Evolutionary conservation across 1,140 invertebrate species (phyloP).

Genomic region (Trissolcus basalis): DNA sequence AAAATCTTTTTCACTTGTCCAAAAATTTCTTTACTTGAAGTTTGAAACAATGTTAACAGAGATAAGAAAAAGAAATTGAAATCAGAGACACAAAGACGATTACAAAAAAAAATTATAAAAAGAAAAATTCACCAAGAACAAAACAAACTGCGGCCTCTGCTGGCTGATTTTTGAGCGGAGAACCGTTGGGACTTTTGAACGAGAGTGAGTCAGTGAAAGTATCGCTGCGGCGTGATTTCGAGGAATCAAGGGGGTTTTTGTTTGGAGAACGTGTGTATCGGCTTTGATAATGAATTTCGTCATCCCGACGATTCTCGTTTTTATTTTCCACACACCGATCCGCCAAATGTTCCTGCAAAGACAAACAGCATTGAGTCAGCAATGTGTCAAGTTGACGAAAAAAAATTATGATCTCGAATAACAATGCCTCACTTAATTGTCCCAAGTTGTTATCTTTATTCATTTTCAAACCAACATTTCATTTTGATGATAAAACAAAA

Average conservation of each 20-base stretch:
- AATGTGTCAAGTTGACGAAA: no score
- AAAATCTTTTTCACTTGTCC: no score
- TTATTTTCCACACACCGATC: no score
- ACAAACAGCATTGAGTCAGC: no score
- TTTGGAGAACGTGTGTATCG: slow-evolving; percentile 35
- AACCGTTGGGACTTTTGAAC: slow-evolving; percentile 38
- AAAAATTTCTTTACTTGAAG: no score
- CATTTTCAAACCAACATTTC: no score
- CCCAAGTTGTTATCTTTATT: no score
- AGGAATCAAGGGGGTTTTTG: slow-evolving; percentile 46
- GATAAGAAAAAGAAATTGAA: no score
- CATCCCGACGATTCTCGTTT: background rate
- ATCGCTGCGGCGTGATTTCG: slow-evolving; percentile 30
- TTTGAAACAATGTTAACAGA: no score
- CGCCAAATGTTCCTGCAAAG: no score
- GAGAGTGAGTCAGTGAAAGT: slow-evolving; percentile 46
- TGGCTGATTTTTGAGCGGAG: slow-evolving; percentile 14
- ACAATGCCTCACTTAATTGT: slow-evolving; percentile 17
- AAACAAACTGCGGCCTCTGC: background rate
- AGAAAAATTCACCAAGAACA: background rate
- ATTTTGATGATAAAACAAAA: no score
- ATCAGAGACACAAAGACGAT: no score
- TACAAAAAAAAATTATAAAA: background rate
- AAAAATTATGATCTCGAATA: slow-evolving; percentile 1
- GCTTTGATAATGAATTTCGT: slow-evolving; percentile 43